Evolutionary conservation across 1,140 invertebrate species (phyloP).

Genomic region (Bombus vancouverensis): DNA sequence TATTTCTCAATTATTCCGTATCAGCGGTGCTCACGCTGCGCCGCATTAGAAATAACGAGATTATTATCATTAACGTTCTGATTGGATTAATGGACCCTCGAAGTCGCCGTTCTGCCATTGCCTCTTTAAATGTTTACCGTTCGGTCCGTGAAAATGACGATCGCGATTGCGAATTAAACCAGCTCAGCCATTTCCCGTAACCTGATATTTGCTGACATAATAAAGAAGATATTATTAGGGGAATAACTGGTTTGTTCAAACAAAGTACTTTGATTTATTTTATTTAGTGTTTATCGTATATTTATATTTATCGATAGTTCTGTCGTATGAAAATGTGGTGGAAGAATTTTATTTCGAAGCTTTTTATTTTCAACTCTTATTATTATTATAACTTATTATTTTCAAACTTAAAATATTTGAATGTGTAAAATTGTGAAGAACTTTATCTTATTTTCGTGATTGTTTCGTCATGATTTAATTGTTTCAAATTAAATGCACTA

Average conservation of each 20-base stretch:
- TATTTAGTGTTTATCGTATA: no score
- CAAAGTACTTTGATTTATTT: no score
- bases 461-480: no score
- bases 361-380: background rate
- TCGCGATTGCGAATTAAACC: background rate
- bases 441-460: no score
- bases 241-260: no score
- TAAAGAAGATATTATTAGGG: background rate
- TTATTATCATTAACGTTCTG: slow-evolving; percentile 36
- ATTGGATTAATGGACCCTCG: slow-evolving; percentile 38
- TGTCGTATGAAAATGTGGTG: background rate
- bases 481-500: no score
- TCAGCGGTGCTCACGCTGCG: slow-evolving; percentile 1
- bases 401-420: no score
- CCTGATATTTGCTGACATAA: background rate
- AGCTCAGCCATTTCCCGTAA: background rate
- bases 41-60: slow-evolving; percentile 34
- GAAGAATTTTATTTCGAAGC: background rate
- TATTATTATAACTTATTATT: no score
- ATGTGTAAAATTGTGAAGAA: no score
- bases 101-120: slow-evolving; percentile 4
- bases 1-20: slow-evolving; percentile 42
- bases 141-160: background rate
- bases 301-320: no score
- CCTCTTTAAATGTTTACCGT: slow-evolving; percentile 17